Conservation (phyloP, 2,888 invertebrate species). For the Pantelozetes paolii region DNA sequence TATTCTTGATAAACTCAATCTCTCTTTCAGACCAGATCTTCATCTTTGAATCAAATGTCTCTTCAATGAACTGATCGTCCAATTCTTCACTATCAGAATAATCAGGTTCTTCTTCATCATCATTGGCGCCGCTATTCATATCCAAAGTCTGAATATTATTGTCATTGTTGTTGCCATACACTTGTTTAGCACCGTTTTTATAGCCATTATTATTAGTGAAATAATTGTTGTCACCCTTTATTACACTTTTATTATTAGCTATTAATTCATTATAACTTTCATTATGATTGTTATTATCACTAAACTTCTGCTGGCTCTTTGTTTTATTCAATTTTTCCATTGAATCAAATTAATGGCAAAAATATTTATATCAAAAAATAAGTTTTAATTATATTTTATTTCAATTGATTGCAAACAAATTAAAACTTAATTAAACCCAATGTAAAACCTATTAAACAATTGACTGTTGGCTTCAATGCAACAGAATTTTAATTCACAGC, state of each 20-base stretch:
- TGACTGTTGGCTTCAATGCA: no score
- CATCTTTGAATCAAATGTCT: not conserved
- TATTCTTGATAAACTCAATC: not conserved
- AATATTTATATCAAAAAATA: no score
- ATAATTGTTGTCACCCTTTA: not conserved
- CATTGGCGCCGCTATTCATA: not conserved
- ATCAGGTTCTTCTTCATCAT: not conserved
- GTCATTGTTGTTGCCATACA: not conserved
- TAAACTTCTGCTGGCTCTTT: not conserved
- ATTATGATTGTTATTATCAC: not conserved
- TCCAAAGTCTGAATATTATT: no score
- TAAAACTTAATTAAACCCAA: no score
- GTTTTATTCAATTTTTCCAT: no score
- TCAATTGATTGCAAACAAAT: no score
- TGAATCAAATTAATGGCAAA: no score
- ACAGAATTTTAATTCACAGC: no score
- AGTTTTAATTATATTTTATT: no score
- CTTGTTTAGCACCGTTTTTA: not conserved
- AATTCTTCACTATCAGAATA: not conserved
- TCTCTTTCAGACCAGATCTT: slow-evolving; percentile 15
- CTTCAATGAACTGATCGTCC: not conserved
- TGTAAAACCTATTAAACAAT: no score
- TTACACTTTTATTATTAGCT: not conserved
- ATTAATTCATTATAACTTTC: not conserved
- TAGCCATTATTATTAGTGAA: not conserved